A percentile compares a stretch with the other conserved stretches of the same genome.
Evolutionary conservation across 2,113 vertebrate species (phyloP).

Genomic region (Podocnemis expansa): DNA sequence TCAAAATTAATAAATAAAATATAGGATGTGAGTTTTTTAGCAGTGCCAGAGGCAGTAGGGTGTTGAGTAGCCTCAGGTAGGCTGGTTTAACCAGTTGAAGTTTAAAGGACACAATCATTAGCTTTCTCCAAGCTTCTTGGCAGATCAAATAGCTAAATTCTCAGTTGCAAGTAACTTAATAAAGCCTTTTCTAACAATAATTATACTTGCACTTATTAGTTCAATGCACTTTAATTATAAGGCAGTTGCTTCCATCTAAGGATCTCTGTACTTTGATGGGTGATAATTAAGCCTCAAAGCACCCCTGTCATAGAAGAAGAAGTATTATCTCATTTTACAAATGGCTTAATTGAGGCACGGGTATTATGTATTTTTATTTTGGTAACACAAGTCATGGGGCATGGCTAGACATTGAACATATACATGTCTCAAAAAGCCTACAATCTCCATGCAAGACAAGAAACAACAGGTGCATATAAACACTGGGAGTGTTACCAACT

Average conservation of each 20-base stretch:
- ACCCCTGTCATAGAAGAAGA: neutral
- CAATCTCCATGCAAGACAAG: neutral
- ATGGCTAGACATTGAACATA: neutral
- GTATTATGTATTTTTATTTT: neutral
- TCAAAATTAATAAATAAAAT: constrained; percentile 44
- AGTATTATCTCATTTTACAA: neutral
- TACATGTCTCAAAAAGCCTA: neutral
- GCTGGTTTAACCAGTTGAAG: constrained; percentile 19
- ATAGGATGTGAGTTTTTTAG: neutral
- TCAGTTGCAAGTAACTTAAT: constrained; percentile 22
- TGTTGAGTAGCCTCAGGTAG: constrained; percentile 28
- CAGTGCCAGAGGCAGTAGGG: neutral
- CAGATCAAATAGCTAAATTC: constrained; percentile 30
- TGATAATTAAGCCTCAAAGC: neutral
- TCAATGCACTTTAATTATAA: constrained; percentile 18
- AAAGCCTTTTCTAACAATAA: constrained; percentile 12
- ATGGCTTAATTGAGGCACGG: neutral
- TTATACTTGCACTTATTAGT: constrained; percentile 37
- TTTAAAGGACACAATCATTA: constrained; percentile 23
- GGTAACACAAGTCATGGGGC: neutral
- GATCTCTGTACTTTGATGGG: neutral
- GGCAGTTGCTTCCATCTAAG: constrained; percentile 10
- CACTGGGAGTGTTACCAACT: neutral
- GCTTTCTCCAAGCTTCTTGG: constrained; percentile 33
- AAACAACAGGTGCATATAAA: neutral